phyloP scores from a whole-genome alignment of 2,888 invertebrate species.

The Tenthredo mesomela region DNA sequence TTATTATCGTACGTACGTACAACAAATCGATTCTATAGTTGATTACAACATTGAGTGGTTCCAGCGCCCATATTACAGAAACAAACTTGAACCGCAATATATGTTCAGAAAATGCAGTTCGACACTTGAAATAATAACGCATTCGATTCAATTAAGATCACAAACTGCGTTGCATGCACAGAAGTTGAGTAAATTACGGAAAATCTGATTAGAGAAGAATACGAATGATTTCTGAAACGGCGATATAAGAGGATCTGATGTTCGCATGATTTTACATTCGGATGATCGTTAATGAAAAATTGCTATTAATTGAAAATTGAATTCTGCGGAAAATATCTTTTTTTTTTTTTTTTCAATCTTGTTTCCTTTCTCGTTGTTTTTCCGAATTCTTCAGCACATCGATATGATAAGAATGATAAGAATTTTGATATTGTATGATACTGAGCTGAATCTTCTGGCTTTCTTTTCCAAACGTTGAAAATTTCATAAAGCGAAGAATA shows the following conservation, averaged over 20 bases:
- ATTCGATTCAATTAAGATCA: background rate
- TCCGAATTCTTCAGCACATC: background rate
- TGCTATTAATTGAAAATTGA: background rate
- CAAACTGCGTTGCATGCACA: no score
- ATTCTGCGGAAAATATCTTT: no score
- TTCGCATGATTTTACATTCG: background rate
- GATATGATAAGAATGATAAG: background rate
- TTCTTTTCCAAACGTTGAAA: background rate
- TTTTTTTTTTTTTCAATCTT: no score
- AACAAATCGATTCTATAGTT: slow-evolving; percentile 40
- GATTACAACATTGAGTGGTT: slow-evolving; percentile 36
- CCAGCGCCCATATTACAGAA: background rate
- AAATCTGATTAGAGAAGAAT: background rate
- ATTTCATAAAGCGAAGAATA: background rate
- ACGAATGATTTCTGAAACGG: no score
- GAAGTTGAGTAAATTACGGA: no score
- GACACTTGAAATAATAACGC: background rate
- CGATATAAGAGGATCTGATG: background rate
- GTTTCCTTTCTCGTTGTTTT: background rate
- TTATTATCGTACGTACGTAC: slow-evolving; percentile 9
- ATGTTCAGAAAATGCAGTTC: background rate
- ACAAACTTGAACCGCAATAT: slow-evolving; percentile 1
- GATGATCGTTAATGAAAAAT: background rate
- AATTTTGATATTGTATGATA: background rate
- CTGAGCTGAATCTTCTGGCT: background rate